Evolutionary conservation across 2,888 invertebrate species (phyloP), one percentile per base, ranked within the genome.

Genomic region (Thalpophila matura): DNA sequence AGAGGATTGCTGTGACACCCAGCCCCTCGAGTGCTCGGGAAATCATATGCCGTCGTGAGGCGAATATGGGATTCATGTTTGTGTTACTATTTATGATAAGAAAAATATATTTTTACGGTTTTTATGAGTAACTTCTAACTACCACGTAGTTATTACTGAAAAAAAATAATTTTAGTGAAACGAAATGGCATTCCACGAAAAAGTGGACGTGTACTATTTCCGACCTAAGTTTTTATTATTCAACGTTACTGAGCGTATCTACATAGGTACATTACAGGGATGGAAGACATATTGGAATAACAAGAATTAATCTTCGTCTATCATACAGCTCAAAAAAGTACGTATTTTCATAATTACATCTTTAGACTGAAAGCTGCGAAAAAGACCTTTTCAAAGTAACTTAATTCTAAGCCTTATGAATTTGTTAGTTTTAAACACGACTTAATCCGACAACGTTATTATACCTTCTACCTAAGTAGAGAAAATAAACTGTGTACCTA

Each of bases 1-100:
- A 93, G 90, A 90, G 91, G 91, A 93, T 91, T 89, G 81, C 76
- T 76, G 77, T 86, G 89, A 90, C 90, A 84, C 82, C 84, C 80
- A 80, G 81, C 64, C 68, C 68, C 79, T 47, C 56, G 80, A 79
- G 85, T 84, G 84, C 86, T 86, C 77, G 73, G 76, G 77, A 83
- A 85, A 87, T 87, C 86, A 86, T 87, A 87, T 83, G 88, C 79
- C 76, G 57, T 66, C 78, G 79, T 83, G 80, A 72, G 70, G 58
- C 61, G 84, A 83, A 83, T 85, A 79, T 71, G 49, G 45, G 53
- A 71, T 71, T 67, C 27, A 6, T 73, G 56, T 71, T 73, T 71
- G 67, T 27, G 42, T 50, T 67, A 50, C 50, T 59, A 65, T 71
- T 55, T 57, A 54, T 54, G 45, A 51, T 26, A 67, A 49, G 53